Evolutionary conservation across 2,113 vertebrate genomes (phyloP).

Genomic region (Plotosus lineatus): DNA sequence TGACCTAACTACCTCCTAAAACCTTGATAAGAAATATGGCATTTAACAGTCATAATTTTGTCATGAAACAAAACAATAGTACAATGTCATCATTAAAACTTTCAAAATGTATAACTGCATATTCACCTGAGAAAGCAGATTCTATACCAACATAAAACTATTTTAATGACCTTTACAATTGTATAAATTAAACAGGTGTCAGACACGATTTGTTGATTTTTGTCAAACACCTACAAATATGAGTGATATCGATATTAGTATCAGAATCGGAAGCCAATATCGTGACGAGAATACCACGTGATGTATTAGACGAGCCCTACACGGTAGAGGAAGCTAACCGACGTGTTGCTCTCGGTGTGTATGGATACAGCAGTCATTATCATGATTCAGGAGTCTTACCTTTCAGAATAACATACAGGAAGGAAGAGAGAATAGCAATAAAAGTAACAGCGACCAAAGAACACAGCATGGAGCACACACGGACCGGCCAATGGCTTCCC

Average conservation of each 20-base stretch:
- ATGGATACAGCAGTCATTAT: not conserved
- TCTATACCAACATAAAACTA: too few relatives aligned
- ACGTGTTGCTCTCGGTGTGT: not conserved
- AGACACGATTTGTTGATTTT: too few relatives aligned
- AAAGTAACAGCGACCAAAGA: conserved; percentile 38
- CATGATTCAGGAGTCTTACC: conserved; percentile 14
- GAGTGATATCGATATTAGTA: not conserved
- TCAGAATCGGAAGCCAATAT: not conserved
- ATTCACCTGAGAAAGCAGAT: too few relatives aligned
- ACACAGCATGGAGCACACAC: conserved; percentile 39
- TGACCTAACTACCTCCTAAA: too few relatives aligned
- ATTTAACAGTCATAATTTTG: too few relatives aligned
- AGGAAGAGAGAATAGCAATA: conserved; percentile 45
- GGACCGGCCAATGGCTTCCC: conserved; percentile 43
- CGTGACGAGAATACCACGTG: not conserved
- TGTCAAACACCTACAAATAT: too few relatives aligned
- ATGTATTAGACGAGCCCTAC: not conserved
- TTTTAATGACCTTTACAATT: too few relatives aligned
- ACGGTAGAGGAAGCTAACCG: not conserved
- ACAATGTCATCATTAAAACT: too few relatives aligned
- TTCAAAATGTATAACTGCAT: too few relatives aligned
- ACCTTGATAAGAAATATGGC: too few relatives aligned
- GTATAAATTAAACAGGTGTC: too few relatives aligned
- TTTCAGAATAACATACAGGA: conserved; percentile 51
- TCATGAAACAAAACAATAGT: too few relatives aligned